Conservation (phyloP, 1,140 invertebrate genomes). For the Caerostris extrusa region DNA sequence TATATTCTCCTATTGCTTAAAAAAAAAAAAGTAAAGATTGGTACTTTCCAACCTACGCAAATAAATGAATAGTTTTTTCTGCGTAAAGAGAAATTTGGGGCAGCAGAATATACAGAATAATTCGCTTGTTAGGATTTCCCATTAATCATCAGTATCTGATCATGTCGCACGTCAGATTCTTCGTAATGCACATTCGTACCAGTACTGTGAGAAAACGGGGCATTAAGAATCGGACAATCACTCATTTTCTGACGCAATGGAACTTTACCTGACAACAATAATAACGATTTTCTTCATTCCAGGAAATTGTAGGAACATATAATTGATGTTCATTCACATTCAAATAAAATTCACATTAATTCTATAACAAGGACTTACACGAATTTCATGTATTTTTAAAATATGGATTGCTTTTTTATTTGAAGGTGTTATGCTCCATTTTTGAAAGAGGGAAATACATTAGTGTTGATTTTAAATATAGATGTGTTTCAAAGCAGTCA, state of each 20-base stretch:
- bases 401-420: no score
- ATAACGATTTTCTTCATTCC: background rate
- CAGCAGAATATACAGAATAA: background rate
- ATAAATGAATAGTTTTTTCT: background rate
- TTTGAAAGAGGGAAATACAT: no score
- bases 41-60: background rate
- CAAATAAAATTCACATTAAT: no score
- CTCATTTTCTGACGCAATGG: conserved; percentile 18
- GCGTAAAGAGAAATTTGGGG: background rate
- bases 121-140: background rate
- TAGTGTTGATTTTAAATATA: no score
- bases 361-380: no score
- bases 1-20: background rate
- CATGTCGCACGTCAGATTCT: conserved; percentile 18
- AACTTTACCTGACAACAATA: conserved; percentile 10
- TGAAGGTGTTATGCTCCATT: no score
- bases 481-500: no score
- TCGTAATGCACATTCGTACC: background rate
- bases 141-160: conserved; percentile 46
- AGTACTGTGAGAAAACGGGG: background rate
- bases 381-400: no score
- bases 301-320: no score
- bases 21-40: no score
- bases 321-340: no score
- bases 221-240: conserved; percentile 21